A percentile compares a stretch with the other conserved stretches of the same genome.
phyloP scores from a whole-genome alignment of 23 tunicate genomes.

The Styela clava region DNA sequence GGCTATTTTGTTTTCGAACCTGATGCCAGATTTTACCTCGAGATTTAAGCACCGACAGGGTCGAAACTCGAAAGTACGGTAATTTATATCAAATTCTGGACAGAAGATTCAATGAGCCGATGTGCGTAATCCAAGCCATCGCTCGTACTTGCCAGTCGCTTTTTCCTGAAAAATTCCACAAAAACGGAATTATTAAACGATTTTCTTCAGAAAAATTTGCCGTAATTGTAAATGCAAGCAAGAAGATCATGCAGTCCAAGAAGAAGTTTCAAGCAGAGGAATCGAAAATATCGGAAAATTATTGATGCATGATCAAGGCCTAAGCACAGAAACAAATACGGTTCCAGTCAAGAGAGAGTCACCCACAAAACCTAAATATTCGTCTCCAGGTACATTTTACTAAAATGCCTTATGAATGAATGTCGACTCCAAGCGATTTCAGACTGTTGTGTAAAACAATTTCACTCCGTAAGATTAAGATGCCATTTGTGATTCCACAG shows the following conservation, averaged over 20 bases:
- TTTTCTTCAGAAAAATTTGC: constrained; percentile 77
- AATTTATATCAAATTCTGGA: background rate
- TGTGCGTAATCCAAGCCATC: no score
- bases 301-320: constrained; percentile 75
- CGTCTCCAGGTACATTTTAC: constrained; percentile 20
- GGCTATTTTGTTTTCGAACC: background rate
- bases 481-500: background rate
- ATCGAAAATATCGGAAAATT: constrained; percentile 85
- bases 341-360: background rate
- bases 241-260: constrained; percentile 84
- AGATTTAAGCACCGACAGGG: no score
- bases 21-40: no score
- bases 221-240: constrained; percentile 92
- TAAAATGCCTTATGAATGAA: no score
- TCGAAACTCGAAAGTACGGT: no score
- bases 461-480: no score
- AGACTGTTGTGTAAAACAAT: no score
- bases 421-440: no score
- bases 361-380: background rate
- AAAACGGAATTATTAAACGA: no score
- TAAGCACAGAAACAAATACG: background rate
- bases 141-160: no score
- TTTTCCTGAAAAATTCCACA: no score
- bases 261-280: constrained; percentile 64
- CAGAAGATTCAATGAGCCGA: no score